Base-by-base conservation (phyloP, 2,113 vertebrate species). In the Fregata magnificens region DNA sequence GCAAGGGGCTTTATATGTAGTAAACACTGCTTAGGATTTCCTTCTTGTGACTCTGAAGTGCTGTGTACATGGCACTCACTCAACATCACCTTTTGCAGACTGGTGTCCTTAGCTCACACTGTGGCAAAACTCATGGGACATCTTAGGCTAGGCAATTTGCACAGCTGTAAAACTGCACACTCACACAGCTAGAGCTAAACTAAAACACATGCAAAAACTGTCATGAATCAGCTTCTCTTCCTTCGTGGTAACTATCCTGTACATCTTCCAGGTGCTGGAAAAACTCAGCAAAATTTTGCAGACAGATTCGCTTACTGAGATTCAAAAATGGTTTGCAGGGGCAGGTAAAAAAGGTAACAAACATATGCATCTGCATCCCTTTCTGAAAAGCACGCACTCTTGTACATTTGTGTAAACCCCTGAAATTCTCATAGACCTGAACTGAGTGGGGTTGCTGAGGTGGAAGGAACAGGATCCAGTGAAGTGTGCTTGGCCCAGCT, bases 271-370 rank as follows among this genome's bases (percentile, higher is more conserved):
- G 97, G 95, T 97, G 81, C 74, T 97, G 88, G 93, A 85, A 70
- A 97, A 97, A 83, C 93, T 98, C 65, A 86, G 95, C 78, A 61
- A 93, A n/a, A 85, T 97, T 87, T 73, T 98, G 38, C 95, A 55
- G 47, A 98, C 93, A 7, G 97, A 98, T 40, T 98, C 97, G 1
- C 71, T 98, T 86, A 67, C 55, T 7, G 89, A 97, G 56, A 96
- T 98, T 56, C 86, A 97, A 40, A 71, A 90, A 29, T 98, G 97
- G 98, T 53, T 98, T 25, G 16, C 95, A 55, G 94, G 58, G 5
- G 92, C 98, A 92, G 97, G 69, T 72, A 34, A 76, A 55, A 92
- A 90, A 97, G 97, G 96, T 98, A 86, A 97, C 70, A 38, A 74
- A 96, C 79, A 53, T 7, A 4, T 7, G 13, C 11, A 8, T 18